Evolutionary conservation across 1,140 invertebrate species (phyloP).

Genomic region (Rhysida immarginata): DNA sequence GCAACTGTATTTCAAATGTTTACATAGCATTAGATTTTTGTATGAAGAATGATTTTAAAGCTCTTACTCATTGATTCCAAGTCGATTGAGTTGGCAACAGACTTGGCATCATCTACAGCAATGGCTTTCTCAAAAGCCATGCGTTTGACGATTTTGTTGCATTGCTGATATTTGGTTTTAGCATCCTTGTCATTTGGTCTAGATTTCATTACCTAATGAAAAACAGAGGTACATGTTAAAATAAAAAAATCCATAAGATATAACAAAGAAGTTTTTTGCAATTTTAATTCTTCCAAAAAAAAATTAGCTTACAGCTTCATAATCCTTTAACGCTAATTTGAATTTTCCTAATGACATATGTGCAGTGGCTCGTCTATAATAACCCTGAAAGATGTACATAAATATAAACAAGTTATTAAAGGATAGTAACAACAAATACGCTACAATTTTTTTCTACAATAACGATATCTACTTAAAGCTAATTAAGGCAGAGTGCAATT

Average conservation of each 20-base stretch:
- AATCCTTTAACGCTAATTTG: constrained; percentile 89
- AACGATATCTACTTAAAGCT: too few relatives aligned
- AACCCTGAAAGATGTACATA: constrained; percentile 42
- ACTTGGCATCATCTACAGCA: constrained; percentile 72
- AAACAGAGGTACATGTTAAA: too few relatives aligned
- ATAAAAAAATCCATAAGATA: constrained; percentile 7
- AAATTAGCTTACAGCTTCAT: constrained; percentile 60
- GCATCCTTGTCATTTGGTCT: constrained; percentile 89
- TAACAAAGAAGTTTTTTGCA: constrained; percentile 4
- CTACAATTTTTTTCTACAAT: too few relatives aligned
- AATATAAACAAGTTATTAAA: too few relatives aligned
- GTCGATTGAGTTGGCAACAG: constrained; percentile 71
- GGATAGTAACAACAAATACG: too few relatives aligned
- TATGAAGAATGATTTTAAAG: too few relatives aligned
- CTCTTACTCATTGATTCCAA: constrained; percentile 75
- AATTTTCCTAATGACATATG: constrained; percentile 97
- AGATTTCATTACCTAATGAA: constrained; percentile 61
- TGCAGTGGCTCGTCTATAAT: constrained; percentile 77
- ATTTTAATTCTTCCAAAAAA: neutral
- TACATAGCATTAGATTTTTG: too few relatives aligned
- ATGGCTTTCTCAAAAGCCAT: constrained; percentile 96
- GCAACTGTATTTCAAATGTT: too few relatives aligned
- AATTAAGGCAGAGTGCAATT: too few relatives aligned
- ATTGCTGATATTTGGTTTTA: constrained; percentile 81
- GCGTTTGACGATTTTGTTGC: constrained; percentile 88